Conservation (phyloP, 2,888 invertebrate species). For the Microctonus hyperodae region DNA sequence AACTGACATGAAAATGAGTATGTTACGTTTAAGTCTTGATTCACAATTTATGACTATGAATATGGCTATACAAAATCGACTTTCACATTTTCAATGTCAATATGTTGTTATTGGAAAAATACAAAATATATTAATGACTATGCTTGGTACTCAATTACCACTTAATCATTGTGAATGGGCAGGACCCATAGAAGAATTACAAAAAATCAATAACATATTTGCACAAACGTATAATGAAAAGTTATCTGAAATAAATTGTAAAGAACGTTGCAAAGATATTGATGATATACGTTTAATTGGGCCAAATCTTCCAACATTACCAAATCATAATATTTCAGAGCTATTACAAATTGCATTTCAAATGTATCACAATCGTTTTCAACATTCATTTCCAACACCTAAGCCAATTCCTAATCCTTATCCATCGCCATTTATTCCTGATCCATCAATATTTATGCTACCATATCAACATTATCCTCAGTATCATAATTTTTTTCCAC, state of each 20-base stretch:
- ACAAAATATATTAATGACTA: not conserved
- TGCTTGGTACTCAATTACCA: not conserved
- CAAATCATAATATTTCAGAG: slow-evolving; percentile 13
- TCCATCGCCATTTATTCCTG: not conserved
- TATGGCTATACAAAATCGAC: not conserved
- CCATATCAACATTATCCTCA: not conserved
- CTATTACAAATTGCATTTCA: slow-evolving; percentile 25
- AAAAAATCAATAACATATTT: not conserved
- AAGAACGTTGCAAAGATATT: not conserved
- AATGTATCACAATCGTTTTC: slow-evolving; percentile 13
- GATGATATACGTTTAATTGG: slow-evolving; percentile 2
- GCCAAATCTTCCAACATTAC: slow-evolving; percentile 11
- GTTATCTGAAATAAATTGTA: not conserved
- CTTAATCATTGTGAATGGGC: slow-evolving; percentile 9
- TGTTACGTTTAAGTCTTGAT: slow-evolving; percentile 21
- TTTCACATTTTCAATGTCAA: not conserved
- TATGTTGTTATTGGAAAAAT: slow-evolving; percentile 10
- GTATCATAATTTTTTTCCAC: not conserved
- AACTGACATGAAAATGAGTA: not conserved
- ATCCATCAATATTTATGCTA: not conserved
- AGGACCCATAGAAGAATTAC: not conserved
- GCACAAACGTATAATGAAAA: not conserved
- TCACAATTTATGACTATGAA: slow-evolving; percentile 18
- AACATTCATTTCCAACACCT: not conserved
- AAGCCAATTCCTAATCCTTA: not conserved